A percentile compares a stretch with the other conserved stretches of the same genome.
These are phyloP conservation scores for Hippocampus barbouri DNA, from an alignment of 2,113 vertebrate genomes.

Conservation along the genomic window DNA sequence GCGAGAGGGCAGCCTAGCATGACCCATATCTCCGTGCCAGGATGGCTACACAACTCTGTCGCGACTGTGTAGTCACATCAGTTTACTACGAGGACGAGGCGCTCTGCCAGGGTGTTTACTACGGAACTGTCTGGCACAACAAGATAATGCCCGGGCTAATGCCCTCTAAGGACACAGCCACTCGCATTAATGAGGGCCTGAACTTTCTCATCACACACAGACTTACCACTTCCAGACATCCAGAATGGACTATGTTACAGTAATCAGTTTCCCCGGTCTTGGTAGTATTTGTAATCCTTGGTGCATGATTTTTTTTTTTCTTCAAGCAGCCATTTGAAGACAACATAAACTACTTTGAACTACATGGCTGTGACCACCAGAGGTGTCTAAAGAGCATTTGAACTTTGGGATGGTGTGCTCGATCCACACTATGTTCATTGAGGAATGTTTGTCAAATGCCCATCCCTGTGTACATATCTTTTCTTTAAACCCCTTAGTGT, in stretches of 20 bases:
- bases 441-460: no score
- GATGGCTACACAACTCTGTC: slow-evolving; percentile 42
- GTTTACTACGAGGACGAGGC: slow-evolving; percentile 57
- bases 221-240: neutral
- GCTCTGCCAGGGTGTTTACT: slow-evolving; percentile 60
- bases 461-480: no score
- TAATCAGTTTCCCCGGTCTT: neutral
- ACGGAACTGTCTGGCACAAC: slow-evolving; percentile 63
- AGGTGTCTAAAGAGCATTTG: neutral
- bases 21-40: slow-evolving; percentile 68
- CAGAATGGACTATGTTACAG: neutral
- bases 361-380: neutral
- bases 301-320: neutral
- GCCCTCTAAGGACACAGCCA: slow-evolving; percentile 46
- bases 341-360: neutral
- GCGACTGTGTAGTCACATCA: slow-evolving; percentile 36
- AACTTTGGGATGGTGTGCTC: no score
- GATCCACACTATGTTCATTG: no score
- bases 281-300: neutral
- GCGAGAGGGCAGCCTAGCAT: slow-evolving; percentile 65
- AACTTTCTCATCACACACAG: slow-evolving; percentile 19
- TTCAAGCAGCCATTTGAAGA: neutral
- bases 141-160: slow-evolving; percentile 56
- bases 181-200: slow-evolving; percentile 36
- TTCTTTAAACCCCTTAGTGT: no score